Conservation (phyloP, 2,797 vertebrate species). For the Takifugu rubripes region DNA sequence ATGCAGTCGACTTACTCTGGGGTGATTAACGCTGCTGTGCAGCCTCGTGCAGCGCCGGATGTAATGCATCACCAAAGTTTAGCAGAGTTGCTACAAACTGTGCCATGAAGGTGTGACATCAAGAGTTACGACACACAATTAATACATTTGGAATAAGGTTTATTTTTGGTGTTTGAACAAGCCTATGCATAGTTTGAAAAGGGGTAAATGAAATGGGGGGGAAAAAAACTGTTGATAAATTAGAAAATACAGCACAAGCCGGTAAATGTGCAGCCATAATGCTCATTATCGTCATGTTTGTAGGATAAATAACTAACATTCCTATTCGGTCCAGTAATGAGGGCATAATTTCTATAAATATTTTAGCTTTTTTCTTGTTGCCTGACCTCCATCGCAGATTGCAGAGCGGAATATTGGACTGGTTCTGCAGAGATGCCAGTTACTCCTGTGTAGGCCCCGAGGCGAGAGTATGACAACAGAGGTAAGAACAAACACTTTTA, state of each 20-base stretch:
- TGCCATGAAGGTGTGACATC: neutral
- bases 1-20: slow-evolving; percentile 15
- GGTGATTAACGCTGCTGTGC: slow-evolving; percentile 20
- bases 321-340: slow-evolving; percentile 10
- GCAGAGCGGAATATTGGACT: slow-evolving; percentile 54
- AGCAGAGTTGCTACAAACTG: neutral
- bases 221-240: no score
- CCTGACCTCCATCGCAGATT: slow-evolving; percentile 28
- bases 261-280: no score
- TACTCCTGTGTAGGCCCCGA: slow-evolving; percentile 55
- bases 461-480: slow-evolving; percentile 66
- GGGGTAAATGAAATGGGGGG: no score
- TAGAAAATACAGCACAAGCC: no score
- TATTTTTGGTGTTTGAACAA: neutral
- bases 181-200: neutral
- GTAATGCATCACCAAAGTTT: slow-evolving; percentile 11
- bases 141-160: neutral
- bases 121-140: neutral
- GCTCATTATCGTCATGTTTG: neutral
- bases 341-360: slow-evolving; percentile 46
- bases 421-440: slow-evolving; percentile 60
- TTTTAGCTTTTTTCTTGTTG: slow-evolving; percentile 26
- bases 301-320: slow-evolving; percentile 9
- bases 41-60: slow-evolving; percentile 15
- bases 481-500: slow-evolving; percentile 74